Evolutionary conservation across 2,113 vertebrate genomes (phyloP).

Genomic region (Pollachius pollachius): DNA sequence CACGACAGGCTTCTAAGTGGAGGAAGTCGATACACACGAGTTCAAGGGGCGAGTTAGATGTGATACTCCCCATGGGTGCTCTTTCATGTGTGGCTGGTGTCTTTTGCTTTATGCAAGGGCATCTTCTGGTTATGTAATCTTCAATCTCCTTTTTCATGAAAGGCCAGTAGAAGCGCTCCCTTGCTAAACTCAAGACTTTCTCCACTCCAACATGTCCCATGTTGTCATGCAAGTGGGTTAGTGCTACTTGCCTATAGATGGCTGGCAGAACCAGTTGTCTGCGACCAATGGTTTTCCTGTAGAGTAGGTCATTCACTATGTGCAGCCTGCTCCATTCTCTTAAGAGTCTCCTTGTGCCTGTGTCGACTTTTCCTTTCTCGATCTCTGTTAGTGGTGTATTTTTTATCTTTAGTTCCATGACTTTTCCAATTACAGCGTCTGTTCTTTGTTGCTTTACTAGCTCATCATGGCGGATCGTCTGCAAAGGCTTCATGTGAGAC

Average conservation of each 20-base stretch:
- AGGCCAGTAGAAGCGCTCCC: slow-evolving; percentile 10
- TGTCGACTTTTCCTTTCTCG: neutral
- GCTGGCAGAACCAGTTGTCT: neutral
- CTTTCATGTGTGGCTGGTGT: too few species aligned
- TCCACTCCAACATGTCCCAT: neutral
- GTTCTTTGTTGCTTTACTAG: neutral
- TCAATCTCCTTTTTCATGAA: too few species aligned
- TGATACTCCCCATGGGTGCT: too few species aligned
- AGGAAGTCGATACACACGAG: too few species aligned
- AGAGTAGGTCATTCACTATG: slow-evolving; percentile 25
- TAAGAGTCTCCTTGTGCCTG: neutral
- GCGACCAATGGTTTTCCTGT: slow-evolving; percentile 7
- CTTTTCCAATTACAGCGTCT: neutral
- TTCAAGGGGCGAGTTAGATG: too few species aligned
- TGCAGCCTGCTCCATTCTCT: slow-evolving; percentile 19
- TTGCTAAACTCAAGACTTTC: neutral
- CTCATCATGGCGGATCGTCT: neutral
- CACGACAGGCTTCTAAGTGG: too few species aligned
- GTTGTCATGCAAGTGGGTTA: neutral
- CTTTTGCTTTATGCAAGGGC: too few species aligned
- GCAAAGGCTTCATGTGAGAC: slow-evolving; percentile 1
- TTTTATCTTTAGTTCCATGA: slow-evolving; percentile 12
- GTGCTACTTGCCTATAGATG: neutral
- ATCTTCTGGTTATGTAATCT: too few species aligned
- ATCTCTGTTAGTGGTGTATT: neutral